Conservation (phyloP, 2,797 vertebrate genomes). For the Paedocypris micromegethes region DNA sequence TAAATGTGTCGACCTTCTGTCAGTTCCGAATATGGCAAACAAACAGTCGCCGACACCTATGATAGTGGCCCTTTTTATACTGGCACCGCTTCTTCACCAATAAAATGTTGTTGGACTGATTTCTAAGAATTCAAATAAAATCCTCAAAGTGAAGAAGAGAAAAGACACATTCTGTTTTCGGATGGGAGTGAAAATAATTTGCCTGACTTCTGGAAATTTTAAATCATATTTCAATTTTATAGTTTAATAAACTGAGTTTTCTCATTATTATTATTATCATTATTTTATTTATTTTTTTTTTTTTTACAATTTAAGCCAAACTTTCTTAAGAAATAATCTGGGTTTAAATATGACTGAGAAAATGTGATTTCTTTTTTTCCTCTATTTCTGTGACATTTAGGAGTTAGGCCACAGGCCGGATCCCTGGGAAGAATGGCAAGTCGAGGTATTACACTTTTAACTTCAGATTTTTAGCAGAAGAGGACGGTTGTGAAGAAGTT, state of each 20-base stretch:
- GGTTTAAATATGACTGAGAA: too few species aligned
- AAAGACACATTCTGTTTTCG: not conserved
- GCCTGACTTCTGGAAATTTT: too few species aligned
- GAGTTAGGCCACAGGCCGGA: conserved; percentile 60
- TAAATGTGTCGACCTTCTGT: conserved; percentile 55
- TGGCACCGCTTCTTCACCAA: conserved; percentile 1
- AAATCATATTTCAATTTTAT: too few species aligned
- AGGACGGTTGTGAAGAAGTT: too few species aligned
- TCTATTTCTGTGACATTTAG: conserved; percentile 45
- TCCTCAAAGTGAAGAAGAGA: not conserved
- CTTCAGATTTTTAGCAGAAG: not conserved
- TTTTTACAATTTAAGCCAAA: not conserved
- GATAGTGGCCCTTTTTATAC: too few species aligned
- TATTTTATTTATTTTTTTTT: not conserved
- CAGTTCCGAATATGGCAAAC: conserved; percentile 46
- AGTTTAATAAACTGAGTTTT: too few species aligned
- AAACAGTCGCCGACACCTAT: conserved; percentile 8
- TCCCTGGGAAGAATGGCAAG: conserved; percentile 57
- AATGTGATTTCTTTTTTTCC: not conserved
- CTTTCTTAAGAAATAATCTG: not conserved
- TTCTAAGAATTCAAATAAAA: conserved; percentile 2
- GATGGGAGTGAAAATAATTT: too few species aligned
- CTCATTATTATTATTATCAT: not conserved
- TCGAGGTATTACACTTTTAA: conserved; percentile 51
- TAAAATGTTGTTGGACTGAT: not conserved